Evolutionary conservation across 2,888 invertebrate genomes (phyloP).

Genomic region (Drosophila subsilvestris): DNA sequence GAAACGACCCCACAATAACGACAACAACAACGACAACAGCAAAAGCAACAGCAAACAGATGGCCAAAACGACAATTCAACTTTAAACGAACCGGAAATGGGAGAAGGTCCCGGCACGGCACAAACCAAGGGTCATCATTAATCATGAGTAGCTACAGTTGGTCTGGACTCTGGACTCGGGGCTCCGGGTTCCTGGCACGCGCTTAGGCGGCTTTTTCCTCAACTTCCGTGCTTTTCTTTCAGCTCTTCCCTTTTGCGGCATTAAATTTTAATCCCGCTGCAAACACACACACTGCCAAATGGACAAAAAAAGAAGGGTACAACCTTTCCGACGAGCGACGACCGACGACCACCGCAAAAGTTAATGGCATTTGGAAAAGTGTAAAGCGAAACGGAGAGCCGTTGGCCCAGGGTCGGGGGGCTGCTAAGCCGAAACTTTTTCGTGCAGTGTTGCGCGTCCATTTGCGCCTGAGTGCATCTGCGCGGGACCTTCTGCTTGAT

Average conservation of each 20-base stretch:
- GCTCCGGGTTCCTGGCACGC: slow-evolving; percentile 43
- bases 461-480: slow-evolving; percentile 26
- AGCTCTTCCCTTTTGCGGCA: slow-evolving; percentile 33
- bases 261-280: slow-evolving; percentile 57
- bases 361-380: slow-evolving; percentile 57
- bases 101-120: slow-evolving; percentile 38
- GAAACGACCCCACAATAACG: slow-evolving; percentile 28
- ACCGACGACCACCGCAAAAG: slow-evolving; percentile 19
- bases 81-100: slow-evolving; percentile 77
- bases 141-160: slow-evolving; percentile 64
- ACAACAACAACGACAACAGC: slow-evolving; percentile 8
- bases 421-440: slow-evolving; percentile 29
- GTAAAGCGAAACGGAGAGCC: slow-evolving; percentile 39
- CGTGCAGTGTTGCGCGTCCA: slow-evolving; percentile 41
- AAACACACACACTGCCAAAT: slow-evolving; percentile 1
- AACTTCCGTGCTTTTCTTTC: background rate
- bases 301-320: slow-evolving; percentile 19
- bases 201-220: slow-evolving; percentile 34
- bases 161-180: slow-evolving; percentile 42
- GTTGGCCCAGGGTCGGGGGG: slow-evolving; percentile 27
- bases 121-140: slow-evolving; percentile 66
- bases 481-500: slow-evolving; percentile 1
- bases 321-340: slow-evolving; percentile 17
- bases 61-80: slow-evolving; percentile 67
- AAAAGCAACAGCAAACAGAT: slow-evolving; percentile 28